Evolutionary conservation across 2,113 vertebrate species (phyloP), one percentile per base, ranked within the genome.

Genomic region (Odocoileus virginianus): DNA sequence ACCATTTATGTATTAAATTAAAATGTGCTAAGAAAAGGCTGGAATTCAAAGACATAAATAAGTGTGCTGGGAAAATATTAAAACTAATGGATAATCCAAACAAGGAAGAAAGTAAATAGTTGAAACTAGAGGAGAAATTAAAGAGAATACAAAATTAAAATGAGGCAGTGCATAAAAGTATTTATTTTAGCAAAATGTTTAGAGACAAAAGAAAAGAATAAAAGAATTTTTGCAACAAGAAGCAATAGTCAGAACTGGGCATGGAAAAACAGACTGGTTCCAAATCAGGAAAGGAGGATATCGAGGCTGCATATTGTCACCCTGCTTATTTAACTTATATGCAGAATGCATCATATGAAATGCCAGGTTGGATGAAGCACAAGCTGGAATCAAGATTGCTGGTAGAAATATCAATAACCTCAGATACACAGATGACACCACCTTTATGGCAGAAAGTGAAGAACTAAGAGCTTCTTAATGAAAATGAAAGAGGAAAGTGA

Each of bases 161-260:
- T 36, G 4, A 15, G 16, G 12, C 0, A 7, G 8, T n/a, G 7
- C 21, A n/a, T 3, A 19, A 67, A 71, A 45, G 3, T 16, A 36
- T 74, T 23, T 14, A 58, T 50, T 91, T 82, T 50, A 58, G 28
- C 86, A 2, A 81, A 82, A 52, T 12, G 23, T 67, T 61, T 27
- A 47, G 64, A 79, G 2, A 50, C 19, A 74, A 90, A 91, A 5
- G 52, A n/a, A 25, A 19, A 54, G 9, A 54, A 58, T 14, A 61
- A 6, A 55, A 87, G 13, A 57, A 92, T 4, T 36, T 88, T 83
- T 85, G 55, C 0, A 58, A 45, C 19, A 71, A 71, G 19, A 71
- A 36, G n/a, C 67, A 23, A 40, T 40, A 71, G 67, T 36, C 23
- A 36, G 9, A 40, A 71, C n/a, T 40, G 10, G n/a, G 36, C 19